These are phyloP conservation scores for Lateolabrax maculatus DNA, from an alignment of 2,797 vertebrate genomes.

Conservation along the genomic window DNA sequence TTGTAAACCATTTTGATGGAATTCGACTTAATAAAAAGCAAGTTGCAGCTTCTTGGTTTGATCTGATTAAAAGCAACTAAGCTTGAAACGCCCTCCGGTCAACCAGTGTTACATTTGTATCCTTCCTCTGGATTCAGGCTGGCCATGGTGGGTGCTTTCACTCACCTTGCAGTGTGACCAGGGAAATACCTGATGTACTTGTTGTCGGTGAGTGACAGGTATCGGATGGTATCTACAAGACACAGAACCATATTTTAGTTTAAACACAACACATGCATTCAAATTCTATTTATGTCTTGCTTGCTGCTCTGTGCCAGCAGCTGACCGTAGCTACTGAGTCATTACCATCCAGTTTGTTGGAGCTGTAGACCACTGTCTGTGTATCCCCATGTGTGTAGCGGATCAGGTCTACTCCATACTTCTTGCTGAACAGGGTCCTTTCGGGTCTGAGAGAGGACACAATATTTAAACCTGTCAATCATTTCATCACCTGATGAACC, in stretches of 20 bases:
- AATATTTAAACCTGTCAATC: background rate
- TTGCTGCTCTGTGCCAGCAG: background rate
- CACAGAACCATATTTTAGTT: background rate
- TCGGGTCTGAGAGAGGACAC: constrained; percentile 82
- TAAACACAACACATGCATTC: background rate
- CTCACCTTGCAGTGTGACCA: constrained; percentile 93
- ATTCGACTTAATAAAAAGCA: background rate
- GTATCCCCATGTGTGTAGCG: constrained; percentile 91
- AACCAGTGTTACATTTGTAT: background rate
- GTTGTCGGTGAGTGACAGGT: constrained; percentile 93
- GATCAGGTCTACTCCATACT: constrained; percentile 96
- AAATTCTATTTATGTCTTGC: background rate
- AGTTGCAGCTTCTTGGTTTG: background rate
- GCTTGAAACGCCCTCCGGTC: background rate
- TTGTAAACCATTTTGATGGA: background rate
- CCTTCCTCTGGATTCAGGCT: background rate
- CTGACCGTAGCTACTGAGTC: constrained; percentile 17
- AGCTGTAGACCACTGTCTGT: constrained; percentile 94
- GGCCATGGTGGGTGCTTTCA: background rate
- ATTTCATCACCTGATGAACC: background rate
- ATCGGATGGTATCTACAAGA: constrained; percentile 92
- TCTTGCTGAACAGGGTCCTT: constrained; percentile 94
- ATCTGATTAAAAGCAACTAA: background rate
- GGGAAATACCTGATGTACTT: constrained; percentile 95
- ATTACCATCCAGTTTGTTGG: constrained; percentile 95